Evolutionary conservation across 1,140 invertebrate genomes (phyloP).

Genomic region (Drosophila fuyamai): DNA sequence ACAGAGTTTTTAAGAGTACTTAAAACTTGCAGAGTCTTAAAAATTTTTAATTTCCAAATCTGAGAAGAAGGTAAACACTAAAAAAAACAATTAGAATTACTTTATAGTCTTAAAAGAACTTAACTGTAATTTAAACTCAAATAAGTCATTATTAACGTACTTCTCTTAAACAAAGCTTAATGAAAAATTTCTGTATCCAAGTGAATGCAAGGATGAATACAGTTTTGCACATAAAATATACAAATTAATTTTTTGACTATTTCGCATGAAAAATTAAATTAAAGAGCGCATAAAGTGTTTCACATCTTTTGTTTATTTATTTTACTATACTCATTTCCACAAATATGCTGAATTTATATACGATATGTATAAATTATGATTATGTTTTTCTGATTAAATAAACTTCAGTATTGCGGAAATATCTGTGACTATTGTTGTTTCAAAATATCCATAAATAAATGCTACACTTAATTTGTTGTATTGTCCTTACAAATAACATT

Average conservation of each 20-base stretch:
- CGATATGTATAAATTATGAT: conserved; percentile 1
- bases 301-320: conserved; percentile 1
- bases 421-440: background rate
- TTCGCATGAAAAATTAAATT: background rate
- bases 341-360: background rate
- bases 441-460: background rate
- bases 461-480: background rate
- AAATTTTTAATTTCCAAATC: too few relatives aligned
- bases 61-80: background rate
- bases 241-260: too few relatives aligned
- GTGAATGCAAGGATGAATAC: too few relatives aligned
- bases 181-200: too few relatives aligned
- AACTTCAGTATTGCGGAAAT: background rate
- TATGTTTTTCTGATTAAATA: background rate
- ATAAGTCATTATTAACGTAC: too few relatives aligned
- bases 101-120: too few relatives aligned
- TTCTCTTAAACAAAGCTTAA: too few relatives aligned
- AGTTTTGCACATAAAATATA: too few relatives aligned
- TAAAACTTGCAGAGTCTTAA: too few relatives aligned
- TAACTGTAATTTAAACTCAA: too few relatives aligned
- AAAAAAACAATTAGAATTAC: too few relatives aligned
- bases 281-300: background rate
- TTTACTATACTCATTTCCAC: background rate
- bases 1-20: conserved; percentile 20
- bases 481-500: background rate